Base-by-base conservation (phyloP, 2,888 invertebrate genomes). In the Trypoxylon attenuatum region DNA sequence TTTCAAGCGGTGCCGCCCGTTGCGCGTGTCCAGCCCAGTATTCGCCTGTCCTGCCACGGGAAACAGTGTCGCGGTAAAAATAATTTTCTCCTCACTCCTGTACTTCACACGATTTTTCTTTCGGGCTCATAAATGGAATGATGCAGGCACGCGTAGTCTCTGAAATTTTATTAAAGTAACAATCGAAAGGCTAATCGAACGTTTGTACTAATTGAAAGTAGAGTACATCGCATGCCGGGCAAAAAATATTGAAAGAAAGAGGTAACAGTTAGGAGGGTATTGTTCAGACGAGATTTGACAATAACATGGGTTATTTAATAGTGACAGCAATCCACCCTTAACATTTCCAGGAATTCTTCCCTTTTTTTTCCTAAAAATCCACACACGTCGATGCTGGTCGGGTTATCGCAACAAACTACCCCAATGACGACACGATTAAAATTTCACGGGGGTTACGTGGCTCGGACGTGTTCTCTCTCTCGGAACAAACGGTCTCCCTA, bases 371-470 rank as follows among this genome's bases (percentile, higher is more conserved):
- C 46, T 29, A 27, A 43, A 69, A 72, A 72, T 65, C 59, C 71
- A 69, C 70, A 65, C 62, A 72, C 64, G 65, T 72, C 65, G 63
- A 67, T 57, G 63, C 74, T 79, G 83, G 80, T 83, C 78, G 77
- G 78, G 80, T 84, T 84, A 85, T 84, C 81, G 83, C 82, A 83
- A 85, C 85, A 85, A 86, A 86, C 85, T 85, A 84, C 80, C 83
- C 84, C 84, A 84, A 85, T 85, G 84, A 84, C 84, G 84, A 84
- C 81, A 82, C 85, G 84, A 86, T 86, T 86, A 86, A 86, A 86
- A 85, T 86, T 86, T 85, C 84, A 86, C 84, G 76, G 81, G 80
- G 77, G 72, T 74, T 76, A 81, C 80, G 73, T 76, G 69, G 71
- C 59, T 53, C 47, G 62, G 29, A 59, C 50, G 61, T 60, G 53